Evolutionary conservation across 2,888 invertebrate genomes (phyloP), one percentile per base, ranked within the genome.

Genomic region (Chymomyza amoena): DNA sequence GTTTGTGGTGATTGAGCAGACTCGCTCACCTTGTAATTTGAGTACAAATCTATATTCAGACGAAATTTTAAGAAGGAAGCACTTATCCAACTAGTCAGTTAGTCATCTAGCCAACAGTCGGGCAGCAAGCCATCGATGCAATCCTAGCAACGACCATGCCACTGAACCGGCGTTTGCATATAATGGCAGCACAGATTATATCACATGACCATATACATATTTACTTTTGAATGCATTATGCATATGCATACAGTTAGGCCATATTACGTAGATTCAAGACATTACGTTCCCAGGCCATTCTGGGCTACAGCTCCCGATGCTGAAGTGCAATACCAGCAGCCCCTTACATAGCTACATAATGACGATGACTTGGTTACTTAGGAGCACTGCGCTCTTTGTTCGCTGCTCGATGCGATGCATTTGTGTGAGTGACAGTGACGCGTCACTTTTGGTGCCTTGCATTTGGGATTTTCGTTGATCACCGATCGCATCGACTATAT

Each of bases 21-120:
- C 70, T 77, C 75, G 87, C 85, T 89, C 89, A 90, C 90, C 89
- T 90, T 89, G 90, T 90, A 90, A 90, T 90, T 90, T 90, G 89
- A 90, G 89, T 86, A 87, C 79, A 70, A 87, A 79, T 83, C 79
- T 78, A 69, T 67, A 52, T 76, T 76, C 16, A 70, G 54, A 52
- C 39, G 66, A 16, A 64, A 36, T 63, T 66, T 70, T 73, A 80
- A 86, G 83, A 84, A 87, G 84, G 89, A 89, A 89, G 89, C 89
- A 89, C 89, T 89, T 89, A 89, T 79, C 69, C 82, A 79, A 74
- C 80, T 79, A 89, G 81, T 86, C 80, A 79, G 52, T 68, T 56
- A 56, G 84, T 76, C 84, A 81, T 73, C 70, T 70, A 69, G 67
- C 61, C 50, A 52, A 36, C 36, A 45, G 62, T 52, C 20, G 18